A percentile compares a stretch with the other conserved stretches of the same genome.
These are phyloP conservation scores for Blera fallax DNA, from an alignment of 2,888 invertebrate genomes.

Conservation along the genomic window DNA sequence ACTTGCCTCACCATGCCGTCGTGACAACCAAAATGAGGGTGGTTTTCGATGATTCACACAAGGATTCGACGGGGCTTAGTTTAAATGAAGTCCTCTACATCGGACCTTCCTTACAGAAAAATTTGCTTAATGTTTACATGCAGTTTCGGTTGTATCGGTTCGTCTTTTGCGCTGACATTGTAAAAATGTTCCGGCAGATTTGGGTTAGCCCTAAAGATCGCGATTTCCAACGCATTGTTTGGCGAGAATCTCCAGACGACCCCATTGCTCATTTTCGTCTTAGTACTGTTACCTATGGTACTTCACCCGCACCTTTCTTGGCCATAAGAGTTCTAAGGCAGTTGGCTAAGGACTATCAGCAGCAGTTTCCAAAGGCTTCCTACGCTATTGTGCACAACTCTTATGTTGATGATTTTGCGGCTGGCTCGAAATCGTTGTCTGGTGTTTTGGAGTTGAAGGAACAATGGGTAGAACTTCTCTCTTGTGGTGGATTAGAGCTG, in stretches of 20 bases:
- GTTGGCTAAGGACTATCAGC: slow-evolving; percentile 35
- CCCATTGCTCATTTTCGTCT: too few relatives aligned
- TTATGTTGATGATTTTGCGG: slow-evolving; percentile 65
- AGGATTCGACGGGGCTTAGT: not conserved
- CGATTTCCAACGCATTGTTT: not conserved
- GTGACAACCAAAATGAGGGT: slow-evolving; percentile 21
- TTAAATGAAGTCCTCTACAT: not conserved
- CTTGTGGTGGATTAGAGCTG: not conserved
- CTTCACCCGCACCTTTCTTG: slow-evolving; percentile 61
- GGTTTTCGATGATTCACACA: not conserved
- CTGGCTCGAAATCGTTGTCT: slow-evolving; percentile 43
- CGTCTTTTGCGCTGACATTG: not conserved
- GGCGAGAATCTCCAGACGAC: too few relatives aligned
- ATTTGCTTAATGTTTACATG: not conserved
- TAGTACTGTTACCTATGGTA: not conserved
- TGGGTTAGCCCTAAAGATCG: not conserved
- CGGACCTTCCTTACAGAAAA: not conserved
- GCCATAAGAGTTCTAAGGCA: slow-evolving; percentile 55
- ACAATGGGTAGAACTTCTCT: slow-evolving; percentile 12
- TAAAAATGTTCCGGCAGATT: too few relatives aligned
- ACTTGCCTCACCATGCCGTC: not conserved
- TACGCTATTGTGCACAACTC: slow-evolving; percentile 18
- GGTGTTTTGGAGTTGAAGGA: not conserved
- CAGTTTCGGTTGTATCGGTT: not conserved
- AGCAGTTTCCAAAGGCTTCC: slow-evolving; percentile 37